Conservation (phyloP, 2,888 invertebrate genomes). For the Drosophila buzzatii region DNA sequence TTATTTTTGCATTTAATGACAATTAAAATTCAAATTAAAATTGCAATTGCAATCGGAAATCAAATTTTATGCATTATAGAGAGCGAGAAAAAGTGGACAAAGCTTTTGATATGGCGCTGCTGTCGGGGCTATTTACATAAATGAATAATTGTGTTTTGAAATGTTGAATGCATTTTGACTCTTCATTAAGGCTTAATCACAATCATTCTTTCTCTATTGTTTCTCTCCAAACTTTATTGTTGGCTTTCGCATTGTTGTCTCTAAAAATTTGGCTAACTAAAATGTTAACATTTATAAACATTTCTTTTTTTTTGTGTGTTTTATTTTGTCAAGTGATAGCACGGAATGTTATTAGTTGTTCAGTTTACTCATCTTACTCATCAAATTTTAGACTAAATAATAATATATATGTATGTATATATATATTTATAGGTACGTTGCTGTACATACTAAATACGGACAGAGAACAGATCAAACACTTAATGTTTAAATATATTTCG, state of each 20-base stretch:
- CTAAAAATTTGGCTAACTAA: slow-evolving; percentile 73
- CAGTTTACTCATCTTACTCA: neutral
- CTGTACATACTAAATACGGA: slow-evolving; percentile 38
- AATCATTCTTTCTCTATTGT: slow-evolving; percentile 72
- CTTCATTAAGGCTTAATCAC: slow-evolving; percentile 74
- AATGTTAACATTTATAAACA: slow-evolving; percentile 50
- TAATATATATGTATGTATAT: slow-evolving; percentile 16
- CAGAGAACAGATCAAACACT: slow-evolving; percentile 55
- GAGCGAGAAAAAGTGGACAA: slow-evolving; percentile 42
- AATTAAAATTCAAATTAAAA: slow-evolving; percentile 43
- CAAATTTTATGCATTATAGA: slow-evolving; percentile 26
- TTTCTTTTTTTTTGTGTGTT: neutral
- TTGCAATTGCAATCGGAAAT: slow-evolving; percentile 33
- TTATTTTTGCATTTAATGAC: slow-evolving; percentile 23
- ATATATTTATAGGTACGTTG: slow-evolving; percentile 25
- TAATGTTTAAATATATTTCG: slow-evolving; percentile 40
- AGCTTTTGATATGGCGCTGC: slow-evolving; percentile 55
- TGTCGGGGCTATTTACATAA: slow-evolving; percentile 56
- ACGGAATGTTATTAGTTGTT: slow-evolving; percentile 72
- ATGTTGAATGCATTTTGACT: slow-evolving; percentile 38
- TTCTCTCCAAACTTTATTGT: slow-evolving; percentile 35
- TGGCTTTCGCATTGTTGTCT: slow-evolving; percentile 53
- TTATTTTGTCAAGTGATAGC: slow-evolving; percentile 37
- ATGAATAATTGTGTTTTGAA: slow-evolving; percentile 32
- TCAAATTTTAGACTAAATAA: slow-evolving; percentile 27